These are phyloP conservation scores for Pseudorectes ferrugineus DNA, from an alignment of 2,113 vertebrate species.

Conservation along the genomic window DNA sequence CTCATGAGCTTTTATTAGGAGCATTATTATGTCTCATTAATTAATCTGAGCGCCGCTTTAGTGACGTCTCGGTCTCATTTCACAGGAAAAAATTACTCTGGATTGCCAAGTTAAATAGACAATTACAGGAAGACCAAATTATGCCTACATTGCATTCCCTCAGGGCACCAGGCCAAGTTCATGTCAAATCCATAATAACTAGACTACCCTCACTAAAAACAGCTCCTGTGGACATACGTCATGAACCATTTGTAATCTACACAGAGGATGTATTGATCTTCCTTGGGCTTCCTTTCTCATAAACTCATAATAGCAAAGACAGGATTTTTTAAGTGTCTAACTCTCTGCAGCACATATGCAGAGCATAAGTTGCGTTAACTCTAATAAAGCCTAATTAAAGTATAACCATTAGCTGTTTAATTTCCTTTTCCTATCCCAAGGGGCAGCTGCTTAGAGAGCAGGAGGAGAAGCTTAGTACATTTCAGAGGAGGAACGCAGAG, in stretches of 20 bases:
- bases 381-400: slow-evolving; percentile 77
- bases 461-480: not conserved
- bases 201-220: slow-evolving; percentile 87
- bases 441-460: slow-evolving; percentile 15
- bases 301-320: slow-evolving; percentile 80
- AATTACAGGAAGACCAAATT: slow-evolving; percentile 98
- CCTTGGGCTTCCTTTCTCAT: slow-evolving; percentile 97
- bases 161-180: slow-evolving; percentile 86
- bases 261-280: slow-evolving; percentile 94
- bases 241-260: slow-evolving; percentile 88
- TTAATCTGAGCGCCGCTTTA: slow-evolving; percentile 72
- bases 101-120: slow-evolving; percentile 88
- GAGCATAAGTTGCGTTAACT: slow-evolving; percentile 69
- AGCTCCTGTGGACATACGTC: slow-evolving; percentile 88
- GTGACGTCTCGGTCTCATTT: slow-evolving; percentile 83
- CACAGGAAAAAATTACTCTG: slow-evolving; percentile 82
- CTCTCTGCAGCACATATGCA: slow-evolving; percentile 31
- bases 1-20: slow-evolving; percentile 82
- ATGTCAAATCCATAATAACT: slow-evolving; percentile 95
- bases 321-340: slow-evolving; percentile 43
- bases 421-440: slow-evolving; percentile 62
- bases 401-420: slow-evolving; percentile 62
- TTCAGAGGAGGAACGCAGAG: not conserved
- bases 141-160: slow-evolving; percentile 94
- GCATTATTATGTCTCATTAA: slow-evolving; percentile 84